Evolutionary conservation across 2,797 vertebrate species (phyloP).

Genomic region (Sarcophilus harrisii): DNA sequence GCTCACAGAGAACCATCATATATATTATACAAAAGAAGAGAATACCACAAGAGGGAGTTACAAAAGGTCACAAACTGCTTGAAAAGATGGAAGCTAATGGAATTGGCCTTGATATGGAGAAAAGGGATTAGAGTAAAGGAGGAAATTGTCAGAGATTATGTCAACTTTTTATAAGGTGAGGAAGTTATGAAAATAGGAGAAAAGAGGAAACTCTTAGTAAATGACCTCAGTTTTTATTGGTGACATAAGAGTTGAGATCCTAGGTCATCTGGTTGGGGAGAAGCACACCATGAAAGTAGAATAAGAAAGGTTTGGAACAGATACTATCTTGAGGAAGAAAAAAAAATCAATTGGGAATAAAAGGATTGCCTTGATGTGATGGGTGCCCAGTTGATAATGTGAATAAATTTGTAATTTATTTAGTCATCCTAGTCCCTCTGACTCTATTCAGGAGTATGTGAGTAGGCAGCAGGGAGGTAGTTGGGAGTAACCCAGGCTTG

Average conservation of each 20-base stretch:
- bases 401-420: neutral
- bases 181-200: no score
- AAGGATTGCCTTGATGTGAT: neutral
- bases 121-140: no score
- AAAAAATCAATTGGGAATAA: neutral
- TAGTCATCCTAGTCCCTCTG: neutral
- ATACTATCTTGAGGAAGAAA: neutral
- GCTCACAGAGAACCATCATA: no score
- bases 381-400: neutral
- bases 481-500: neutral
- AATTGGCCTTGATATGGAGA: no score
- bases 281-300: neutral
- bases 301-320: neutral
- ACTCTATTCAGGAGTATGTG: neutral
- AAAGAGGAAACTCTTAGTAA: neutral
- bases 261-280: neutral
- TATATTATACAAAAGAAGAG: no score
- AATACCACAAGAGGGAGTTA: no score
- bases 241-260: neutral
- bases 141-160: no score
- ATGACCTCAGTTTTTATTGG: neutral
- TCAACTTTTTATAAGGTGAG: no score
- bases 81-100: no score
- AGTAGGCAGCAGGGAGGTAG: neutral
- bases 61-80: no score